phyloP scores from a whole-genome alignment of 2,113 vertebrate species.

The Ailuropoda melanoleuca region DNA sequence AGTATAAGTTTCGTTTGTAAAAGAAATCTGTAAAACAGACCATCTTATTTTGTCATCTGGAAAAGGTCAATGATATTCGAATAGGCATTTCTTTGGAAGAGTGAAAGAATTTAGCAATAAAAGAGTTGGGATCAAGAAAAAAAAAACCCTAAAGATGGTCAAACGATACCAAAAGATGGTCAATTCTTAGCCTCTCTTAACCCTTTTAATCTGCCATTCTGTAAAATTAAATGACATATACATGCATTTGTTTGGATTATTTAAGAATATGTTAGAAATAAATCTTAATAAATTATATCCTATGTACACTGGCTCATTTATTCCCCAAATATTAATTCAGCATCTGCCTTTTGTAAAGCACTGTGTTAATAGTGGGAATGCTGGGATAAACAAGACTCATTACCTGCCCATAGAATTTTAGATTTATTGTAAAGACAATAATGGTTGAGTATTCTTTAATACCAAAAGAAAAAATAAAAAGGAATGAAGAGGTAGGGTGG shows the following conservation, averaged over 20 bases:
- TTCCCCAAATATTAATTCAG: background rate
- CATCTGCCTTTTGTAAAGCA: background rate
- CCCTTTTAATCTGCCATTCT: background rate
- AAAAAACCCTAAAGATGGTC: background rate
- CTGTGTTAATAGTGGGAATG: background rate
- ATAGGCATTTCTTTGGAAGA: background rate
- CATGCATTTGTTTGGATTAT: background rate
- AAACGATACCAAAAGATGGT: background rate
- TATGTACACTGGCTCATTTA: background rate
- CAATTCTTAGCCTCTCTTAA: background rate
- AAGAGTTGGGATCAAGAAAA: background rate
- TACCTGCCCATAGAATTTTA: background rate
- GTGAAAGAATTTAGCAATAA: background rate
- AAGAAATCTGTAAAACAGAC: background rate
- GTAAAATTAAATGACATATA: background rate
- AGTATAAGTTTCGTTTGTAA: background rate
- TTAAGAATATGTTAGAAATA: slow-evolving; percentile 7
- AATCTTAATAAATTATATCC: background rate
- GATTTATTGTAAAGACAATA: background rate
- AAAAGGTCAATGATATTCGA: background rate
- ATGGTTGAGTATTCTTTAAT: background rate
- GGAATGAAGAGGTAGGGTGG: background rate
- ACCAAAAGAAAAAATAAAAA: slow-evolving; percentile 9
- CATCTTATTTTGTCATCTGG: background rate
- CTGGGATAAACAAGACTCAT: background rate